phyloP scores from a whole-genome alignment of 2,888 invertebrate genomes.

The Miltochrista miniata region DNA sequence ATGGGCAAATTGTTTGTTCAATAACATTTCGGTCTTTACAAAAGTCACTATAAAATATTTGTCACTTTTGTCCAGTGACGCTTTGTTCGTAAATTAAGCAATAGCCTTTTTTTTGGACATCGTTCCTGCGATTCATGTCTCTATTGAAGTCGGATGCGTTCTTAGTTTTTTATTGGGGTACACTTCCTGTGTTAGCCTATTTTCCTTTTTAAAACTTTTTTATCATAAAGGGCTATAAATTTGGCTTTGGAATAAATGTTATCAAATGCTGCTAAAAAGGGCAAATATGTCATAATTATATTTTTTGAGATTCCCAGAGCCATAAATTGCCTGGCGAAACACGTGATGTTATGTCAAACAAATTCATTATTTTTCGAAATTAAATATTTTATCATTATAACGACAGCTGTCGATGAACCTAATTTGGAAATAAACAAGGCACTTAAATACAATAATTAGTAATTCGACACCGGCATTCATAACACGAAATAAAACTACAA shows the following conservation, averaged over 20 bases:
- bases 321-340: too few relatives aligned
- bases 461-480: constrained; percentile 21
- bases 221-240: constrained; percentile 60
- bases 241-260: constrained; percentile 52
- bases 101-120: constrained; percentile 63
- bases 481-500: constrained; percentile 38
- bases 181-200: constrained; percentile 64
- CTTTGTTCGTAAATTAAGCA: constrained; percentile 68
- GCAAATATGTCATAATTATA: constrained; percentile 7
- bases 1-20: constrained; percentile 83
- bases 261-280: background rate
- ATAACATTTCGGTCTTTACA: constrained; percentile 77
- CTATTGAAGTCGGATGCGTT: constrained; percentile 69
- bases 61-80: constrained; percentile 61
- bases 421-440: background rate
- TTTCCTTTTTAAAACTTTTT: constrained; percentile 70
- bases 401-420: too few relatives aligned
- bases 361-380: too few relatives aligned
- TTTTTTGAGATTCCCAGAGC: constrained; percentile 4
- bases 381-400: too few relatives aligned
- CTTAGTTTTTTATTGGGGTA: constrained; percentile 64
- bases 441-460: constrained; percentile 11
- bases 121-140: constrained; percentile 63
- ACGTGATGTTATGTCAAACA: too few relatives aligned
- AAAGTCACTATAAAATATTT: constrained; percentile 76